Base-by-base conservation (phyloP, 2,797 vertebrate species). In the Argya squamiceps region DNA sequence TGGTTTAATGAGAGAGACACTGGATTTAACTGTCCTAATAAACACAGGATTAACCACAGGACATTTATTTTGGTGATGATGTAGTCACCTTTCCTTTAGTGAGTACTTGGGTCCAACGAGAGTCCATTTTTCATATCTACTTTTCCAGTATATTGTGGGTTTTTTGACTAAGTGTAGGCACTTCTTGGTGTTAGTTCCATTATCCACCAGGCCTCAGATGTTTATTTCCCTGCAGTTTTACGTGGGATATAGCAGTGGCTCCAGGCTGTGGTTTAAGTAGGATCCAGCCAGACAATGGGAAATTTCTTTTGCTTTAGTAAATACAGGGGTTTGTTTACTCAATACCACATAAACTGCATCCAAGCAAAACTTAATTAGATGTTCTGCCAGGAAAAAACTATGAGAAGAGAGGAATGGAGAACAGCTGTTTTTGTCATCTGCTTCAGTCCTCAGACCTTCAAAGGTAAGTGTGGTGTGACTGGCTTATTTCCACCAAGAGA, bases 361-460 rank as follows among this genome's bases (percentile, higher is more conserved):
- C 78, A 93, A 89, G 58, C 27, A 94, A 85, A 95, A 82, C 59
- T 81, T 81, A 82, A 76, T 88, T 76, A 93, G 74, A 12, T 84
- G 6, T 15, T 74, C 34, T 84, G 23, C 80, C 52, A 84, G 74
- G 47, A 84, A 89, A 89, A 84, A 62, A 1, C 49, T 43, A 10
- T 55, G 74, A 87, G 47, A 76, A 82, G 41, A 84, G 34, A 64
- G n/a, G 47, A 92, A 82, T 39, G 37, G 63, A 89, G 67, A 78
- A 60, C 73, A 92, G 55, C 63, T 96, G 63, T 14, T 92, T 96
- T 44, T 73, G 37, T 62, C 83, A 76, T 69, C 55, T 93, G 37
- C 60, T 89, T 59, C 44, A 73, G 43, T 58, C 29, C 37, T 85
- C 44, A 90, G 71, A 77, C 8, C 10, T 80, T 32, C 37, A 53